Conservation (phyloP, 2,113 vertebrate species). For the Phocoena sinus region DNA sequence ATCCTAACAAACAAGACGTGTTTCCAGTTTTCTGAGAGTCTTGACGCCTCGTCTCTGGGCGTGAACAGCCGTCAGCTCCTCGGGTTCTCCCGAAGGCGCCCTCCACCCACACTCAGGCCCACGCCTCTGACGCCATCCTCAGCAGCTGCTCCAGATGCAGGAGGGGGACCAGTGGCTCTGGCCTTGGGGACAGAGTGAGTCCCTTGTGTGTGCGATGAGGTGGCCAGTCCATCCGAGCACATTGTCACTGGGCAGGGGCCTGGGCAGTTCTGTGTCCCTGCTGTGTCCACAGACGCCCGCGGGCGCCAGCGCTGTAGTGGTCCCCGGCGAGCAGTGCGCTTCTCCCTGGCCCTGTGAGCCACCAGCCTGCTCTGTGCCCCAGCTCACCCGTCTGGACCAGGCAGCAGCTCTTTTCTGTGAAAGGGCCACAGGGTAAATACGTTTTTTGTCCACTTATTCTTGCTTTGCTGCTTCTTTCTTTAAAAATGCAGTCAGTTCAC, state of each 20-base stretch:
- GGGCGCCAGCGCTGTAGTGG: no score
- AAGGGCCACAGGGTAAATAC: not conserved
- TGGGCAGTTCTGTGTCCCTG: no score
- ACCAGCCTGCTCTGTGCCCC: not conserved
- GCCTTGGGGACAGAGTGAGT: not conserved
- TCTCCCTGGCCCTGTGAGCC: no score
- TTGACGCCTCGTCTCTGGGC: no score
- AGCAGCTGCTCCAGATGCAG: not conserved
- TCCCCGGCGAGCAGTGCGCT: no score
- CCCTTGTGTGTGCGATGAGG: not conserved
- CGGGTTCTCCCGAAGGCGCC: no score
- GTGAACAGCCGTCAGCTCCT: not conserved
- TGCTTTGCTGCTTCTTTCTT: not conserved
- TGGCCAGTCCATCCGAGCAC: rapidly evolving
- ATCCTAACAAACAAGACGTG: not conserved
- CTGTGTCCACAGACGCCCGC: not conserved
- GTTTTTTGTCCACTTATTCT: not conserved
- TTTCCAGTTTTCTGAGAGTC: not conserved
- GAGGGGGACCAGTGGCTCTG: rapidly evolving
- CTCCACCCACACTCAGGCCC: not conserved
- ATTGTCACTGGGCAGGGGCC: not conserved
- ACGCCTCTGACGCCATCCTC: rapidly evolving
- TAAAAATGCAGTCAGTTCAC: not conserved
- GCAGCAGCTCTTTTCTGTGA: not conserved
- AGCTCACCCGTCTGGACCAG: not conserved